These are phyloP conservation scores for Asbolus verrucosus DNA, from an alignment of 1,140 invertebrate species.

Conservation along the genomic window DNA sequence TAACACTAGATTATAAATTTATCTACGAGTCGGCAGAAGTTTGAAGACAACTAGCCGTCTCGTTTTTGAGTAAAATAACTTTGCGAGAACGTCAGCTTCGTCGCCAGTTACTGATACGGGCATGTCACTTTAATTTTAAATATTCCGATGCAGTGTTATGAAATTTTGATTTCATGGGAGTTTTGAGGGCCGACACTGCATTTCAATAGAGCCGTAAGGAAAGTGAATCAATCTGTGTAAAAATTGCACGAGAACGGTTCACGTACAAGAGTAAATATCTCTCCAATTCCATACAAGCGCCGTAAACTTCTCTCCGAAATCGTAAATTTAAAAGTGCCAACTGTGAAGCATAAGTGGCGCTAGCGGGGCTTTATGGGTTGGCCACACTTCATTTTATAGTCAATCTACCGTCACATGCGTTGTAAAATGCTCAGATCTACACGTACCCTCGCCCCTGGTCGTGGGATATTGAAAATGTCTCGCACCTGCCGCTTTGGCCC, in stretches of 20 bases:
- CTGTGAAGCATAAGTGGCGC: slow-evolving; percentile 32
- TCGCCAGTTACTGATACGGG: too few species aligned
- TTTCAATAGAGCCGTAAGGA: slow-evolving; percentile 31
- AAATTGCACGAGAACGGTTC: slow-evolving; percentile 33
- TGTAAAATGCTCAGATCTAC: slow-evolving; percentile 33
- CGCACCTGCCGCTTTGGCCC: slow-evolving; percentile 16
- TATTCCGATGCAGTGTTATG: slow-evolving; percentile 2
- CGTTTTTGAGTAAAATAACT: too few species aligned
- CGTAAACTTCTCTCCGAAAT: slow-evolving; percentile 21
- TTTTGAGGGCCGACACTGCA: neutral
- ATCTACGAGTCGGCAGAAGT: too few species aligned
- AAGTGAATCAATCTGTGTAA: slow-evolving; percentile 26
- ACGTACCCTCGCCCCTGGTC: slow-evolving; percentile 5
- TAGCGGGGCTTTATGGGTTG: slow-evolving; percentile 19
- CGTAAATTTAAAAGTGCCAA: slow-evolving; percentile 36
- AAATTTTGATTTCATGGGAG: slow-evolving; percentile 22
- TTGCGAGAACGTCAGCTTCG: too few species aligned
- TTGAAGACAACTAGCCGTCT: too few species aligned
- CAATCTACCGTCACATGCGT: slow-evolving; percentile 31
- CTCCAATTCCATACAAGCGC: slow-evolving; percentile 25
- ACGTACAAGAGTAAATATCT: slow-evolving; percentile 30
- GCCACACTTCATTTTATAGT: slow-evolving; percentile 39
- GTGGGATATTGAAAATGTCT: slow-evolving; percentile 36
- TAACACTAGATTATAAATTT: too few species aligned
- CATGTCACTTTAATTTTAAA: too few species aligned